Percentiles rank a stretch among this genome's conserved stretches.
Evolutionary conservation across 2,888 invertebrate genomes (phyloP).

Genomic region (Carcina quercana): DNA sequence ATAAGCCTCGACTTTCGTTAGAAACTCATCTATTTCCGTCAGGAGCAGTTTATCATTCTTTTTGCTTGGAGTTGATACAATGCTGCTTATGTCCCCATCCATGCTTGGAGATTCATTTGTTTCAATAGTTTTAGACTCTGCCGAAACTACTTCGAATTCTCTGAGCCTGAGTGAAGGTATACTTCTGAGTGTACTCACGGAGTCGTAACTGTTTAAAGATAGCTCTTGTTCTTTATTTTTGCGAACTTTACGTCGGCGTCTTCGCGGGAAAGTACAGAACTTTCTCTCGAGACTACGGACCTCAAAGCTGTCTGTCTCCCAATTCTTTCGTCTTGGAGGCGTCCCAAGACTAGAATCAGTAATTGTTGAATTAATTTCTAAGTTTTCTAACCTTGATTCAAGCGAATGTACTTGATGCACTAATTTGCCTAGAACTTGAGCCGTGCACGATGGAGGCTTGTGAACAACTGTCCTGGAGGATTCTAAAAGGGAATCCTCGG

Average conservation of each 20-base stretch:
- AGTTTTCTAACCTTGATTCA: slow-evolving; percentile 65
- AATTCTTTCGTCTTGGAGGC: slow-evolving; percentile 28
- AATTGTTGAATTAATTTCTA: slow-evolving; percentile 47
- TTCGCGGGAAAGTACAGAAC: slow-evolving; percentile 56
- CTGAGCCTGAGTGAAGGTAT: slow-evolving; percentile 36
- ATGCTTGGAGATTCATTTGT: slow-evolving; percentile 49
- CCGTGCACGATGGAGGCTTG: slow-evolving; percentile 61
- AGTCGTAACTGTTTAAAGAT: slow-evolving; percentile 48
- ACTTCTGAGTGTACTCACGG: slow-evolving; percentile 23
- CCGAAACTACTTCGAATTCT: slow-evolving; percentile 10
- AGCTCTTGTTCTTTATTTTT: slow-evolving; percentile 33
- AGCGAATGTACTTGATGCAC: slow-evolving; percentile 78
- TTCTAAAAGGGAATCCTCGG: slow-evolving; percentile 62
- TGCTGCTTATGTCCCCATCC: slow-evolving; percentile 66
- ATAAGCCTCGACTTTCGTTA: slow-evolving; percentile 60
- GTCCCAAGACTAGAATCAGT: slow-evolving; percentile 34
- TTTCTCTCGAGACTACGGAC: slow-evolving; percentile 47
- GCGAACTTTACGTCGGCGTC: slow-evolving; percentile 44
- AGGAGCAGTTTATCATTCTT: slow-evolving; percentile 59
- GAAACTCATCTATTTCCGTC: slow-evolving; percentile 65
- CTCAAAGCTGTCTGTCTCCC: slow-evolving; percentile 48
- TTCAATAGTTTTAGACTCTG: slow-evolving; percentile 15
- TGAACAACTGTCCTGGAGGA: slow-evolving; percentile 64
- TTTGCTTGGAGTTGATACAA: slow-evolving; percentile 60
- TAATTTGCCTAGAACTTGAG: slow-evolving; percentile 68